These are phyloP conservation scores for Tenthredo amoena DNA, from an alignment of 2,888 invertebrate species.

Conservation along the genomic window DNA sequence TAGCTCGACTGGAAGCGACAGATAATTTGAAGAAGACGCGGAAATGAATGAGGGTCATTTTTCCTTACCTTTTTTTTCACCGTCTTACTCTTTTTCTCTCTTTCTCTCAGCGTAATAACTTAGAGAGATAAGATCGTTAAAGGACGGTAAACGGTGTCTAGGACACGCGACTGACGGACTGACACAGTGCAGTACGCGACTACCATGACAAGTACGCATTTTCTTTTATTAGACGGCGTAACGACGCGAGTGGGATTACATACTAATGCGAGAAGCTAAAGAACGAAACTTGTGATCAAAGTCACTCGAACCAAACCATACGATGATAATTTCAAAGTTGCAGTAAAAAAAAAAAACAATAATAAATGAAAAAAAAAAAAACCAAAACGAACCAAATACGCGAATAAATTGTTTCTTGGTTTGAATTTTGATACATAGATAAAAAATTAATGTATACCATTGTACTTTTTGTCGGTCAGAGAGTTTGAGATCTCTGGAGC, in stretches of 20 bases:
- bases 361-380: too few relatives aligned
- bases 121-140: constrained; percentile 12
- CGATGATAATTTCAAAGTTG: not conserved
- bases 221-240: constrained; percentile 20
- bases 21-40: constrained; percentile 25
- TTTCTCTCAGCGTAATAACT: not conserved
- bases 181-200: constrained; percentile 34
- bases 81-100: not conserved
- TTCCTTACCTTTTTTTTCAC: not conserved
- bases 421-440: not conserved
- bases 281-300: not conserved
- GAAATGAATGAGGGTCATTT: constrained; percentile 18
- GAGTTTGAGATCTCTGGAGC: not conserved
- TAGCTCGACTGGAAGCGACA: constrained; percentile 20
- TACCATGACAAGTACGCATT: constrained; percentile 7
- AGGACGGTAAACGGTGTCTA: not conserved
- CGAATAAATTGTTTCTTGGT: not conserved
- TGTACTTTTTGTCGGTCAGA: not conserved
- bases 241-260: constrained; percentile 21
- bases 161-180: constrained; percentile 44
- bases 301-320: not conserved
- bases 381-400: not conserved
- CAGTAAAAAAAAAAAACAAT: not conserved
- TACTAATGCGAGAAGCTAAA: constrained; percentile 7
- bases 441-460: not conserved